These are phyloP conservation scores for Drosophila testacea DNA, from an alignment of 2,888 invertebrate species.

Conservation along the genomic window DNA sequence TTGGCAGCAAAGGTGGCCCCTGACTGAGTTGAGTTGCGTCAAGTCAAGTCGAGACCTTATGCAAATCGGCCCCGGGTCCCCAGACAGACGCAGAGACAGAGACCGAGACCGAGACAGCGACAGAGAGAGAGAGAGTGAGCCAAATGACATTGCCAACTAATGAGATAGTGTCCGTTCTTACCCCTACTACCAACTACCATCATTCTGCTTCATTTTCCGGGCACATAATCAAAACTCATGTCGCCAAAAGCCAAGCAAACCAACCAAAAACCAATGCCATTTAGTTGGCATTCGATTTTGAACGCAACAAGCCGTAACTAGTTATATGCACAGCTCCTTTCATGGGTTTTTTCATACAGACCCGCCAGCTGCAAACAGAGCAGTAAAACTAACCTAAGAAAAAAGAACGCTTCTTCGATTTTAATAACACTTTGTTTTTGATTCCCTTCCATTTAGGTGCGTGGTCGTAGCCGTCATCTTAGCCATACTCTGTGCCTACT, in stretches of 20 bases:
- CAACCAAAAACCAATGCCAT: constrained; percentile 19
- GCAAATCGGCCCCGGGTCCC: constrained; percentile 53
- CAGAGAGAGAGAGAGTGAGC: constrained; percentile 22
- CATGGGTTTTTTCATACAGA: constrained; percentile 76
- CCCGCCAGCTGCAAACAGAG: constrained; percentile 73
- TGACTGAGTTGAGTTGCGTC: constrained; percentile 61
- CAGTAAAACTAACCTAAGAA: constrained; percentile 49
- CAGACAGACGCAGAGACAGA: constrained; percentile 23
- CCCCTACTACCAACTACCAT: neutral
- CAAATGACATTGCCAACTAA: constrained; percentile 77
- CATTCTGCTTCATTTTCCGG: neutral
- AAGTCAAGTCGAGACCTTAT: constrained; percentile 72
- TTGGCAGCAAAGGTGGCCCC: constrained; percentile 71
- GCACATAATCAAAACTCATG: constrained; percentile 71
- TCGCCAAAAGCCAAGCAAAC: constrained; percentile 60
- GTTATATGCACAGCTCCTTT: neutral
- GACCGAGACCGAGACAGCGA: too few species aligned
- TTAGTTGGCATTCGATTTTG: constrained; percentile 74
- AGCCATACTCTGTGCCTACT: constrained; percentile 90
- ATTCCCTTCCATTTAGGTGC: constrained; percentile 85
- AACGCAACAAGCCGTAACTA: constrained; percentile 43
- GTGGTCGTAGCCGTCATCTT: constrained; percentile 90
- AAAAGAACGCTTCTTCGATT: neutral
- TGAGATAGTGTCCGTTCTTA: constrained; percentile 53
- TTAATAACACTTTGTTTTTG: neutral